A percentile compares a stretch with the other conserved stretches of the same genome.
Conservation (phyloP, 2,888 invertebrate genomes). For the Acanthosepion lycidas region DNA sequence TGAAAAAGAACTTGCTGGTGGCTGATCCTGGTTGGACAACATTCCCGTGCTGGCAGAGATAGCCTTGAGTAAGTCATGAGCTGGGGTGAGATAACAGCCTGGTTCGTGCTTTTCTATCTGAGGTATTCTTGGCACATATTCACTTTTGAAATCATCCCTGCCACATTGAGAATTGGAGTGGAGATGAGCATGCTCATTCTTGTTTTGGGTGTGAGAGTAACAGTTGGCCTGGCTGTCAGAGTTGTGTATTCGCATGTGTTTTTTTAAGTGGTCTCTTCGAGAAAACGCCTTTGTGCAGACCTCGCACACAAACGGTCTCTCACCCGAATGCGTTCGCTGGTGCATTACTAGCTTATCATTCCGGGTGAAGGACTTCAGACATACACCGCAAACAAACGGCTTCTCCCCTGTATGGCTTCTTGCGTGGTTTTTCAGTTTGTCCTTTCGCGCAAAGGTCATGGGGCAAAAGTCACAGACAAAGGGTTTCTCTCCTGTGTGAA, state of each 20-base stretch:
- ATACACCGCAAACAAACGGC: too few relatives aligned
- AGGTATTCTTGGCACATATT: not conserved
- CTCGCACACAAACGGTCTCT: too few relatives aligned
- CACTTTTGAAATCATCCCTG: not conserved
- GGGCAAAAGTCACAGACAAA: not conserved
- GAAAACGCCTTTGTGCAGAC: too few relatives aligned
- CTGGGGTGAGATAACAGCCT: not conserved
- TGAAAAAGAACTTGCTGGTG: not conserved
- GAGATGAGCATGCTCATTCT: not conserved
- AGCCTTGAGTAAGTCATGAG: not conserved
- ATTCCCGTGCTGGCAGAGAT: not conserved
- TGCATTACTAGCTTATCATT: too few relatives aligned
- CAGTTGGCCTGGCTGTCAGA: not conserved
- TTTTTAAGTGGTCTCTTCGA: too few relatives aligned
- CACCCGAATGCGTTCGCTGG: too few relatives aligned
- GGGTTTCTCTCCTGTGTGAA: not conserved
- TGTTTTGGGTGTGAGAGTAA: not conserved
- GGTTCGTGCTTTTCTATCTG: not conserved
- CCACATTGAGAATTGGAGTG: not conserved
- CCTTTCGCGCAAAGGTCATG: slow-evolving; percentile 36
- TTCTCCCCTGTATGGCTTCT: not conserved
- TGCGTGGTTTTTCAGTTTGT: slow-evolving; percentile 40
- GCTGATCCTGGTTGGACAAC: not conserved
- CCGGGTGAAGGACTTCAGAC: too few relatives aligned
- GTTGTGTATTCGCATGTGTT: too few relatives aligned